phyloP scores from a whole-genome alignment of 2,888 invertebrate genomes.

The Chloromyia formosa region DNA sequence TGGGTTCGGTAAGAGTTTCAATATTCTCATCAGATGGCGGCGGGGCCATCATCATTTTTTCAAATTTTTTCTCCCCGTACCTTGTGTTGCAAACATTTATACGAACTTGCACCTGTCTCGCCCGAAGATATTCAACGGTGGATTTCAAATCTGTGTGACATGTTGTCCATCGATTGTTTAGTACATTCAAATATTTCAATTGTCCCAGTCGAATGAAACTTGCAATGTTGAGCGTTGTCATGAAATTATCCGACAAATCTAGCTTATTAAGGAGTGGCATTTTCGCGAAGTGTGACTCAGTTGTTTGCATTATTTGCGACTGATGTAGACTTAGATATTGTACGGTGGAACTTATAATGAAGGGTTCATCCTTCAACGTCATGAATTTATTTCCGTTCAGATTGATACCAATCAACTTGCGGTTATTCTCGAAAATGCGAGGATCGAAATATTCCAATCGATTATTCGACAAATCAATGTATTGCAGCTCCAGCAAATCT shows the following conservation, averaged over 20 bases:
- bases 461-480: conserved; percentile 71
- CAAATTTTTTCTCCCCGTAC: conserved; percentile 52
- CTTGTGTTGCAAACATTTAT: conserved; percentile 54
- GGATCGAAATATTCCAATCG: conserved; percentile 68
- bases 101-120: conserved; percentile 53
- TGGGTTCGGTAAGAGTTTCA: neutral
- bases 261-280: conserved; percentile 68
- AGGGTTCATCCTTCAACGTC: conserved; percentile 66
- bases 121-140: conserved; percentile 54
- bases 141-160: conserved; percentile 65
- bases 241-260: conserved; percentile 71
- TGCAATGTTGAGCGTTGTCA: conserved; percentile 66
- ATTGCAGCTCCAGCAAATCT: conserved; percentile 65
- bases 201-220: conserved; percentile 66
- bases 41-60: conserved; percentile 55
- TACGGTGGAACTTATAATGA: conserved; percentile 68
- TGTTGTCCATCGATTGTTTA: conserved; percentile 68
- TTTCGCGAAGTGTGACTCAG: conserved; percentile 66
- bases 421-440: conserved; percentile 68
- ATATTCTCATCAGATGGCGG: neutral
- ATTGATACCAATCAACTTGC: conserved; percentile 67
- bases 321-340: conserved; percentile 69
- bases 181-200: conserved; percentile 66
- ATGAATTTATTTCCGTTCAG: conserved; percentile 72
- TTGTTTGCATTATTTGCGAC: conserved; percentile 69